A percentile compares a stretch with the other conserved stretches of the same genome.
These are phyloP conservation scores for Frankliniella intonsa DNA, from an alignment of 2,888 invertebrate species.

Conservation along the genomic window DNA sequence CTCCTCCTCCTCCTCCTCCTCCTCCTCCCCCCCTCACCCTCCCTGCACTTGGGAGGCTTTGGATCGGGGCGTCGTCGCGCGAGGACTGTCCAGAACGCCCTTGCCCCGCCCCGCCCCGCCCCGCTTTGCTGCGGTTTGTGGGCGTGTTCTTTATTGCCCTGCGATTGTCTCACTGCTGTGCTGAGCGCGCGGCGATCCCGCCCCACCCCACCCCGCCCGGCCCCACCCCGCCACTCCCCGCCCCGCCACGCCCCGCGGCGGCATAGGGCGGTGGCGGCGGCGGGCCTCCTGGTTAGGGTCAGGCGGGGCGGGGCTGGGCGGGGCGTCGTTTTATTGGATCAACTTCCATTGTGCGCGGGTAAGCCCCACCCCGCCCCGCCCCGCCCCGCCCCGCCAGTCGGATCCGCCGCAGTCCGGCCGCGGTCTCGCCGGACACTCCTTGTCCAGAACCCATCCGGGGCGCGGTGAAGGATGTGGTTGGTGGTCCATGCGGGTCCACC, in stretches of 20 bases:
- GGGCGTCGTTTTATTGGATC: constrained; percentile 12
- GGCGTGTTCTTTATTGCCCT: constrained; percentile 18
- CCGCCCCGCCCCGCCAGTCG: constrained; percentile 7
- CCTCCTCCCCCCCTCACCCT: too few relatives aligned
- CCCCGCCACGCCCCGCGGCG: too few relatives aligned
- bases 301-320: neutral
- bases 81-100: too few relatives aligned
- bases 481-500: too few relatives aligned
- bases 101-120: neutral
- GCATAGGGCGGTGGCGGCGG: too few relatives aligned
- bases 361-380: constrained; percentile 15
- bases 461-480: too few relatives aligned
- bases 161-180: constrained; percentile 16
- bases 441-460: too few relatives aligned
- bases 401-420: neutral
- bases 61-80: too few relatives aligned
- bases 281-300: too few relatives aligned
- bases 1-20: too few relatives aligned
- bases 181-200: neutral
- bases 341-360: constrained; percentile 7
- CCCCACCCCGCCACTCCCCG: too few relatives aligned
- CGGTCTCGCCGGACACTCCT: neutral
- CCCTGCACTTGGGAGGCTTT: too few relatives aligned
- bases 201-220: neutral
- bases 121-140: neutral